Base-by-base conservation (phyloP, 2,113 vertebrate species). In the Parus major region DNA sequence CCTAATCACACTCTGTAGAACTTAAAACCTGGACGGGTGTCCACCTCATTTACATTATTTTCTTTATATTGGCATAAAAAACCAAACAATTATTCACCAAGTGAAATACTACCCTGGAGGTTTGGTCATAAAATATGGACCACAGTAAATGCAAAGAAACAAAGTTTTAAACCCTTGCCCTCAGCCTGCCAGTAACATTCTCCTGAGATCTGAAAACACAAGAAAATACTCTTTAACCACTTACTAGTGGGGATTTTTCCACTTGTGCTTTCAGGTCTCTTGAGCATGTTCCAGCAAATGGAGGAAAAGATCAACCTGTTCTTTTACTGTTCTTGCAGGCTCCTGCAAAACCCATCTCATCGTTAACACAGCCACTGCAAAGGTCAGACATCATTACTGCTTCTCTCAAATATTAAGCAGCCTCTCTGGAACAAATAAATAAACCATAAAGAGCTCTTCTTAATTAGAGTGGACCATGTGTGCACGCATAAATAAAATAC, bases 381-480 rank as follows among this genome's bases (percentile, higher is more conserved):
- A 75, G 86, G 95, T 83, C 68, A 95, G 46, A 24, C 44, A 73
- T 75, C 44, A 0, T 68, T 68, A 85, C 35, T 44, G 50, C 36
- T 79, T 33, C 52, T 52, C 83, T 91, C 86, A 79, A 53, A 76
- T 83, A 76, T 90, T 91, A 91, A 83, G 82, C 73, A 84, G 73
- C 39, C 28, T 42, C 72, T 72, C 77, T 66, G 93, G 83, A 95
- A 78, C 78, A 95, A 95, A 90, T 92, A 94, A 96, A 97, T 84
- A 95, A 96, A 87, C 53, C 71, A 86, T 91, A 78, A 91, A 91
- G 77, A 91, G 53, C 63, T 50, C 35, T 52, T 56, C 72, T 96
- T 95, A 91, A 93, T 95, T 94, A 79, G 77, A 92, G 59, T 55
- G 71, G 85, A 80, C 86, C 77, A 77, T 60, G 87, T 69, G 66